Percentiles rank a stretch among this genome's conserved stretches.
phyloP scores from a whole-genome alignment of 2,797 vertebrate species.

The Carapus acus region DNA sequence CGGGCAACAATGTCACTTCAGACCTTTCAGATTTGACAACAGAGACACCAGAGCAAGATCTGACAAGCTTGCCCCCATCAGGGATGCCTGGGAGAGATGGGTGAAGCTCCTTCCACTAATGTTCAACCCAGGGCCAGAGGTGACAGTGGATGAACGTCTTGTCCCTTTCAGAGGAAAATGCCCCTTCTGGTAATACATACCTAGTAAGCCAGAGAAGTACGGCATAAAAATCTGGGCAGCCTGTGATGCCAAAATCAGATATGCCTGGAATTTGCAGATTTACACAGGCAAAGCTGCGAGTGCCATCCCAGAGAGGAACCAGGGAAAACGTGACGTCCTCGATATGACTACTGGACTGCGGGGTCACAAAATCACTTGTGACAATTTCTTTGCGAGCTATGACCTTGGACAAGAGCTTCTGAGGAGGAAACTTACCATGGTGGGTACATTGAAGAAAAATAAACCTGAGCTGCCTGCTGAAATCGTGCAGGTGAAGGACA shows the following conservation, averaged over 20 bases:
- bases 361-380: slow-evolving; percentile 3
- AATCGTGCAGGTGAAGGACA: too few species aligned
- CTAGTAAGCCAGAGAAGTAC: slow-evolving; percentile 1
- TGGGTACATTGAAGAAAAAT: too few species aligned
- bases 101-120: slow-evolving; percentile 11
- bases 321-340: slow-evolving; percentile 10
- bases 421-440: too few species aligned
- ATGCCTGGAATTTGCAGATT: slow-evolving; percentile 12
- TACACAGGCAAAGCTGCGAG: slow-evolving; percentile 18
- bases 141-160: slow-evolving; percentile 5
- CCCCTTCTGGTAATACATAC: slow-evolving; percentile 4
- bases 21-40: too few species aligned
- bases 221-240: too few species aligned
- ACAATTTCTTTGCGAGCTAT: too few species aligned
- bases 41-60: background rate
- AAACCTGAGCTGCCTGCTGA: too few species aligned
- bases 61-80: background rate
- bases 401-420: too few species aligned
- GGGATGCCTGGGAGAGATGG: slow-evolving; percentile 6
- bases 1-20: too few species aligned
- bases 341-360: background rate
- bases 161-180: background rate
- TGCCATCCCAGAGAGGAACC: slow-evolving; percentile 18
- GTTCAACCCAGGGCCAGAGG: slow-evolving; percentile 11
- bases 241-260: slow-evolving; percentile 5